A percentile compares a stretch with the other conserved stretches of the same genome.
These are phyloP conservation scores for Macaca mulatta DNA, from an alignment of 2,113 vertebrate species.

Conservation along the genomic window DNA sequence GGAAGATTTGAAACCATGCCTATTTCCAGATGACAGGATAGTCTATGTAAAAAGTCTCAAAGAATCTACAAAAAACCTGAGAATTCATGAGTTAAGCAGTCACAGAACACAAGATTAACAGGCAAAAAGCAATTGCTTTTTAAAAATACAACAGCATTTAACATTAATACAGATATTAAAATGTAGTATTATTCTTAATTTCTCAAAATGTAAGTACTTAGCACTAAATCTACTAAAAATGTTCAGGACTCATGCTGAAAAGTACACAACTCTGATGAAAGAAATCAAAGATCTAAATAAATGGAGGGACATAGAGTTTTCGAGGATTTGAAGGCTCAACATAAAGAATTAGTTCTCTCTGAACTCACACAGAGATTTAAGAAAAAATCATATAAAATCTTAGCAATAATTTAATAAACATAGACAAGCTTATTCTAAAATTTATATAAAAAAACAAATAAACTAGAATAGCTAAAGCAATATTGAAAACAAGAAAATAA, in stretches of 20 bases:
- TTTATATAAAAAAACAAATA: neutral
- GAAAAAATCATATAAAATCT: neutral
- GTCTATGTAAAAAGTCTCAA: neutral
- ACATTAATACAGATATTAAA: neutral
- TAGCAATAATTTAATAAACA: neutral
- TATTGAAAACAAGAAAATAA: neutral
- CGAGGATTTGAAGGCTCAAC: neutral
- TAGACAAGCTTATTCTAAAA: neutral
- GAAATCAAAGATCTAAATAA: neutral
- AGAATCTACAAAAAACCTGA: neutral
- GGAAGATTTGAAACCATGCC: neutral
- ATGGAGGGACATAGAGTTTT: neutral
- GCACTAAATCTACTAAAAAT: neutral
- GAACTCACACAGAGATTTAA: neutral
- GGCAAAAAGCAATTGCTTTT: neutral
- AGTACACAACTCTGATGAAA: neutral
- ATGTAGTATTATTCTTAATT: neutral
- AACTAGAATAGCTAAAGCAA: neutral
- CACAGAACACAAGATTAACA: neutral
- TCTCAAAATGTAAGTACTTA: neutral
- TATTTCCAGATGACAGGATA: neutral
- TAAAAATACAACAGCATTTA: neutral
- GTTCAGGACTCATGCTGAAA: neutral
- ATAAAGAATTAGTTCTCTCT: neutral
- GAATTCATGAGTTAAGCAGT: neutral